A percentile compares a stretch with the other conserved stretches of the same genome.
Conservation (phyloP, 2,888 invertebrate species). For the Troilus luridus region DNA sequence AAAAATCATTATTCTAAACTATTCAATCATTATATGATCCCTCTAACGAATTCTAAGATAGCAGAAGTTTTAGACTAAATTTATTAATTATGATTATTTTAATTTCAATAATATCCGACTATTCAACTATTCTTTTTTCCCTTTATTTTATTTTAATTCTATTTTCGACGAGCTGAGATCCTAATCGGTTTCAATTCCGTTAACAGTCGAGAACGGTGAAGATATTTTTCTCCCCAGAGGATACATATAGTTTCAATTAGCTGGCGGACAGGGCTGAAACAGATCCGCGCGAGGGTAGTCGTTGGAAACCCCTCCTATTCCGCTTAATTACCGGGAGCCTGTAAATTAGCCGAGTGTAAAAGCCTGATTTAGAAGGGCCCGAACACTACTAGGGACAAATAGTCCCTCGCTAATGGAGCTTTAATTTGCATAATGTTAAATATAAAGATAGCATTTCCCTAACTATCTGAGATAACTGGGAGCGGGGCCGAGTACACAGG, state of each 20-base stretch:
- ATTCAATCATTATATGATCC: too few relatives aligned
- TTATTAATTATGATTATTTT: too few relatives aligned
- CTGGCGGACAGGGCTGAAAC: neutral
- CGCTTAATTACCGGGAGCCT: constrained; percentile 33
- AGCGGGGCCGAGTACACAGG: neutral
- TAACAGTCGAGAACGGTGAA: neutral
- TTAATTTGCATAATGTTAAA: constrained; percentile 48
- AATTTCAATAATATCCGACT: too few relatives aligned
- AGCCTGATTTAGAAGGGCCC: constrained; percentile 41
- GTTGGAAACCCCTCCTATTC: neutral
- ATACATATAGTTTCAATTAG: constrained; percentile 12
- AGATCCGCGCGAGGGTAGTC: constrained; percentile 5
- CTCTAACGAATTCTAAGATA: too few relatives aligned
- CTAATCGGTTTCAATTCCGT: neutral
- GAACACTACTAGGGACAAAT: constrained; percentile 31
- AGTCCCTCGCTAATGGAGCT: constrained; percentile 45
- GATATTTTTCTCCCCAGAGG: neutral
- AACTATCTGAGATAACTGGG: constrained; percentile 38
- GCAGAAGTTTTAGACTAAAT: too few relatives aligned
- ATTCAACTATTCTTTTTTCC: neutral
- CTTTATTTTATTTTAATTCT: neutral
- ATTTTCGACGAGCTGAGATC: neutral
- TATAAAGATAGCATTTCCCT: constrained; percentile 47
- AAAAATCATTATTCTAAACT: too few relatives aligned
- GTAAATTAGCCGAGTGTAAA: constrained; percentile 43